Conservation (phyloP, 2,888 invertebrate genomes). For the Chloroclystis v-ata region DNA sequence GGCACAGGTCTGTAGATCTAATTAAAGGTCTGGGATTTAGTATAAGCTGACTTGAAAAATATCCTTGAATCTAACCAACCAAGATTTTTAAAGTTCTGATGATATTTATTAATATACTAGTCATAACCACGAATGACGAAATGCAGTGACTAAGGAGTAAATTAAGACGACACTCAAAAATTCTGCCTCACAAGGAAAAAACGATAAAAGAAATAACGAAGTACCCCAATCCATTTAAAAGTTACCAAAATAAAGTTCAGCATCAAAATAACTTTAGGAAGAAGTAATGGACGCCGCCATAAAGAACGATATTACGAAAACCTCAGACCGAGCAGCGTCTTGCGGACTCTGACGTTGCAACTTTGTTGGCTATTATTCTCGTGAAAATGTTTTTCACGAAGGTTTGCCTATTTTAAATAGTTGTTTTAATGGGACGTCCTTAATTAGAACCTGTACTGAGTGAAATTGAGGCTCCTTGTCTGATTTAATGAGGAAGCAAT, state of each 20-base stretch:
- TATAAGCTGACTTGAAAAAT: too few species aligned
- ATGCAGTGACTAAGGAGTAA: neutral
- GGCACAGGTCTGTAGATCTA: too few species aligned
- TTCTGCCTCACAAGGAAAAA: neutral
- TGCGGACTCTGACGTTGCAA: slow-evolving; percentile 38
- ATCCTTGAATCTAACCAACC: too few species aligned
- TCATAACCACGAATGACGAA: neutral
- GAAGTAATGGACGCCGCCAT: slow-evolving; percentile 18
- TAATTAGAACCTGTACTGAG: slow-evolving; percentile 71
- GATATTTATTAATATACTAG: too few species aligned
- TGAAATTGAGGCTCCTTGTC: slow-evolving; percentile 68
- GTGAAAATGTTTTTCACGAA: slow-evolving; percentile 62
- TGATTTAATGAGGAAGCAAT: slow-evolving; percentile 72
- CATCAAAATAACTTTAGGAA: slow-evolving; percentile 16
- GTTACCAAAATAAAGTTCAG: slow-evolving; percentile 17
- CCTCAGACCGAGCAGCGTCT: slow-evolving; percentile 30
- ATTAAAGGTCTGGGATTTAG: too few species aligned
- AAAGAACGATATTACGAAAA: slow-evolving; percentile 18
- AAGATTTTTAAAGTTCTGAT: too few species aligned
- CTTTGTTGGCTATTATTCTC: slow-evolving; percentile 57
- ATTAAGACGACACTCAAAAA: neutral
- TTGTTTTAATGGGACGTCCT: slow-evolving; percentile 75
- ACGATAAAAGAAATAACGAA: slow-evolving; percentile 3
- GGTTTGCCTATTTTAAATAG: slow-evolving; percentile 74
- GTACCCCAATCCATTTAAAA: slow-evolving; percentile 15